Base-by-base conservation (phyloP, 2,888 invertebrate genomes). In the Epirrhoe alternata region DNA sequence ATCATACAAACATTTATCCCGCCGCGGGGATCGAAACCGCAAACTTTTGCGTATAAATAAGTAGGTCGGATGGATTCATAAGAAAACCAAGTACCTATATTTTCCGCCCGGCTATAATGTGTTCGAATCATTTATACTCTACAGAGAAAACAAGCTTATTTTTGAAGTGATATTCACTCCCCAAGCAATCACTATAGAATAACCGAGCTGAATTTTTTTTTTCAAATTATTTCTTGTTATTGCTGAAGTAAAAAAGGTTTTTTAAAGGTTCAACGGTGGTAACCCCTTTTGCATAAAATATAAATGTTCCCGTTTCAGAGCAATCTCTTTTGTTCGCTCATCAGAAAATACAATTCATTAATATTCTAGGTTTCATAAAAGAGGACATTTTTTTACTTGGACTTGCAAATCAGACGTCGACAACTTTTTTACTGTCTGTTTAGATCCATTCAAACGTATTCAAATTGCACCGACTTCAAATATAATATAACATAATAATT, bases 181-280 rank as follows among this genome's bases (percentile, higher is more conserved):
- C 8, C 17, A 14, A 49, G 17, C 5, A 50, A 50, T 50, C 24
- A 50, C 24, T 5, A 8, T 12, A 24, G 12, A 1, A 30, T 30
- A 51, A 51, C 51, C n/a, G n/a, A 51, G 30, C 1, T 30, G 7
- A 5, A n/a, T 4, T 12, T 5, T 8, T 30, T 30, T 51, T 30
- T 51, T 17, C 17, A 50, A 50, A 53, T 73, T 72, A 66, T 75
- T 77, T 70, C 61, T 71, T 77, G 74, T 78, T 73, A 76, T 72
- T 69, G 66, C 63, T 49, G 56, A 60, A 72, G 71, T 74, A 73
- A 72, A 74, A 75, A 24, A 68, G 72, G 52, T 61, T 70, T 69
- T 66, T 63, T 66, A 65, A 50, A 57, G 64, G 63, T 47, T 64
- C 68, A 56, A 45, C 47, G 59, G 54, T 64, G 53, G 47, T 59